Evolutionary conservation across 1,140 invertebrate genomes (phyloP).

Genomic region (Yoshiicerus persimilis): DNA sequence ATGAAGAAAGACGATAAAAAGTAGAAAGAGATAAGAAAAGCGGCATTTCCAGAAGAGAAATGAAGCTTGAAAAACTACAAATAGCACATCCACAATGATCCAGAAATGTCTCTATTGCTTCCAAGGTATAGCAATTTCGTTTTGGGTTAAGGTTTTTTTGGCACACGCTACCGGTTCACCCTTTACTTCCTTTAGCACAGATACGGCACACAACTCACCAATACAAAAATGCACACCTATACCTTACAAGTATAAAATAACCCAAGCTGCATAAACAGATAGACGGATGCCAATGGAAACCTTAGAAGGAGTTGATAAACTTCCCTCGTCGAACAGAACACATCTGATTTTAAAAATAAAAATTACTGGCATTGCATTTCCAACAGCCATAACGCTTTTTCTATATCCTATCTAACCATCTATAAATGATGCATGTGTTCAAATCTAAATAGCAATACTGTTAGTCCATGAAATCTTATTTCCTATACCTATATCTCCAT

Average conservation of each 20-base stretch:
- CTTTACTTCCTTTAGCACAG: not conserved
- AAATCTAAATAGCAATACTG: not conserved
- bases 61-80: slow-evolving; percentile 34
- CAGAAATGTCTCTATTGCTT: slow-evolving; percentile 23
- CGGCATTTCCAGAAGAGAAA: slow-evolving; percentile 23
- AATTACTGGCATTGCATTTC: not conserved
- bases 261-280: not conserved
- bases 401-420: not conserved
- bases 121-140: not conserved
- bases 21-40: not conserved
- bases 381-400: not conserved
- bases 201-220: too few species aligned
- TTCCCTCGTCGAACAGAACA: not conserved
- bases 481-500: not conserved
- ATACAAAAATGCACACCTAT: not conserved
- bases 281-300: not conserved
- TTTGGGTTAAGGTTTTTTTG: not conserved
- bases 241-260: not conserved
- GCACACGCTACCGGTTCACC: not conserved
- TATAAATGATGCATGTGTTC: not conserved
- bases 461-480: not conserved
- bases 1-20: slow-evolving; percentile 1
- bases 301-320: not conserved
- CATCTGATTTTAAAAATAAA: slow-evolving; percentile 9
- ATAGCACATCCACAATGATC: slow-evolving; percentile 32